These are phyloP conservation scores for Andrena hattorfiana DNA, from an alignment of 2,888 invertebrate species.

Conservation along the genomic window DNA sequence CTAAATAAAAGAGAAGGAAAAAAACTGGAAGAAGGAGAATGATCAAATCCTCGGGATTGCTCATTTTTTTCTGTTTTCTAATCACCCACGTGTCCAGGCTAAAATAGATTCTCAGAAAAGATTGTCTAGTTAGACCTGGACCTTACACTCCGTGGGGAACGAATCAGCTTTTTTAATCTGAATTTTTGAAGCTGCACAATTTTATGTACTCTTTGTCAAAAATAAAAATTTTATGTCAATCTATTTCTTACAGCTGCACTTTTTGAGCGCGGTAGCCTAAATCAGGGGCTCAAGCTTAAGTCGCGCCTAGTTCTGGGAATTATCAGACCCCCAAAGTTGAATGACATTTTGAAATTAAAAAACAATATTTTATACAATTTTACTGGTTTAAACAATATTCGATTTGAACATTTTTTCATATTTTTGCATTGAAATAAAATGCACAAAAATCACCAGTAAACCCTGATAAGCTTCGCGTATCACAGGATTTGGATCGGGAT, in stretches of 20 bases:
- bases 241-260: too few species aligned
- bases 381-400: not conserved
- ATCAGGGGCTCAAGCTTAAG: too few species aligned
- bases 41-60: conserved; percentile 20
- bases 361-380: not conserved
- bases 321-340: too few species aligned
- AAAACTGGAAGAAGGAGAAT: conserved; percentile 29
- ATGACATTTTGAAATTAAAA: too few species aligned
- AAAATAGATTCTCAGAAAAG: not conserved
- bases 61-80: not conserved
- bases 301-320: too few species aligned
- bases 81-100: not conserved
- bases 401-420: not conserved
- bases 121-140: not conserved
- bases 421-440: not conserved
- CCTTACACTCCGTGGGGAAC: not conserved
- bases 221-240: too few species aligned
- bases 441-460: not conserved
- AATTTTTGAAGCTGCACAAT: not conserved
- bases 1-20: conserved; percentile 59
- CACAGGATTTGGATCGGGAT: not conserved
- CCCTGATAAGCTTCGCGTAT: not conserved
- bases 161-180: not conserved
- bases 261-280: too few species aligned
- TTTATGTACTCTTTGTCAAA: not conserved